Evolutionary conservation across 2,113 vertebrate species (phyloP).

Genomic region (Myanophis thanlyinensis): DNA sequence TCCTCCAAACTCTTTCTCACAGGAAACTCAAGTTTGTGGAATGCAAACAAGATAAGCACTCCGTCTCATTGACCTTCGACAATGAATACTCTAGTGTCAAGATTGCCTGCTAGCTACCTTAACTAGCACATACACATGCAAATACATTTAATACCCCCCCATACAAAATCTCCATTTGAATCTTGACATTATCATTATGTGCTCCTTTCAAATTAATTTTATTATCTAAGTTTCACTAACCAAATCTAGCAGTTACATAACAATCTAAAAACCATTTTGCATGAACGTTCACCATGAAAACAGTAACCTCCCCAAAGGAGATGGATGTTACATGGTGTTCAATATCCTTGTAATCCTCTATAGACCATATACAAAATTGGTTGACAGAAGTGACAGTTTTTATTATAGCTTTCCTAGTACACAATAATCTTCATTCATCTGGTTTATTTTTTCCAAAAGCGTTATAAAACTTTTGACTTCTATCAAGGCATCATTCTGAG

Average conservation of each 20-base stretch:
- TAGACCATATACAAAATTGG: constrained; percentile 59
- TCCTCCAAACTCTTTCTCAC: no score
- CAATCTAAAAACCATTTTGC: constrained; percentile 36
- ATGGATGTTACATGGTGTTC: constrained; percentile 68
- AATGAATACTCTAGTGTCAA: no score
- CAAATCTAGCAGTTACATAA: constrained; percentile 43
- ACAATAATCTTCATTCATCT: constrained; percentile 72
- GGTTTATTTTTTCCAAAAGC: constrained; percentile 61
- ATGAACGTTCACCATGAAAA: constrained; percentile 42
- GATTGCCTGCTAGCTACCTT: no score
- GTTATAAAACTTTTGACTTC: constrained; percentile 63
- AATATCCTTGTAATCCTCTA: constrained; percentile 70
- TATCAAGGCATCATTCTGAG: constrained; percentile 54
- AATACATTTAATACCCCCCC: no score
- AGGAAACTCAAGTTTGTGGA: no score
- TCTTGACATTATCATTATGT: no score
- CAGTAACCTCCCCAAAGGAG: constrained; percentile 53
- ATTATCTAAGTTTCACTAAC: constrained; percentile 17
- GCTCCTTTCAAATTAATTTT: constrained; percentile 23
- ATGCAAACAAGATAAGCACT: no score
- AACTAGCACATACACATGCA: no score
- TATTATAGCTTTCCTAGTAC: constrained; percentile 71
- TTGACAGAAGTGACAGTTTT: constrained; percentile 71
- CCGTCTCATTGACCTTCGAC: no score
- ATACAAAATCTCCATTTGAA: no score